Base-by-base conservation (phyloP, 2,888 invertebrate species). In the Strigamia maritima region DNA sequence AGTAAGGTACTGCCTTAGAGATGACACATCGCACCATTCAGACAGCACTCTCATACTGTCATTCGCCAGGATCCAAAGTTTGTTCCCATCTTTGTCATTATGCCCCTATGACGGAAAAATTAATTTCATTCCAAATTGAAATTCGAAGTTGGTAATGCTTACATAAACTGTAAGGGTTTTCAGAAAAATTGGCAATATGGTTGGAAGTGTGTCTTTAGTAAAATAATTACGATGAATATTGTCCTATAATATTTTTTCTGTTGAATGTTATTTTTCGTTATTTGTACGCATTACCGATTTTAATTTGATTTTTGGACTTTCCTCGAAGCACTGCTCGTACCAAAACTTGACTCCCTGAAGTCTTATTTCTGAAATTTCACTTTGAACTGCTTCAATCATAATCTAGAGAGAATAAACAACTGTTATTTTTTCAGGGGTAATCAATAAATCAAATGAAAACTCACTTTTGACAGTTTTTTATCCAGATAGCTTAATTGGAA, bases 281-380 rank as follows among this genome's bases (percentile, higher is more conserved):
- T 2, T 24, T 60, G 2, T 24, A 19, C 14, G 24, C 19, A 10
- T 60, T 65, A 49, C 49, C n/a, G n/a, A n/a, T 49, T 49, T 14
- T n/a, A n/a, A 16, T n/a, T 49, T 14, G n/a, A 49, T n/a, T 49
- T 19, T 19, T n/a, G 19, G 8, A 19, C 2, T 10, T 0, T 70
- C 70, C 2, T 70, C 70, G 28, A 70, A 70, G 70, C 70, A 70
- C 16, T 70, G 70, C 12, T 70, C 70, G n/a, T 70, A 70, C 70
- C 70, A 70, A 28, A 70, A 70, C 12, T 70, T 70, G 28, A 70
- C 26, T 16, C 70, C 70, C 28, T 70, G 26, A 6, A 7, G 28
- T 70, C 70, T 70, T 28, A 70, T 70, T 8, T 70, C 26, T 12
- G 12, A 2, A 14, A 28, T 7, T 70, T 70, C 70, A 70, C 70